phyloP scores from a whole-genome alignment of 53 echinoderm and acorn worm species.

The Temnopleurus reevesii region DNA sequence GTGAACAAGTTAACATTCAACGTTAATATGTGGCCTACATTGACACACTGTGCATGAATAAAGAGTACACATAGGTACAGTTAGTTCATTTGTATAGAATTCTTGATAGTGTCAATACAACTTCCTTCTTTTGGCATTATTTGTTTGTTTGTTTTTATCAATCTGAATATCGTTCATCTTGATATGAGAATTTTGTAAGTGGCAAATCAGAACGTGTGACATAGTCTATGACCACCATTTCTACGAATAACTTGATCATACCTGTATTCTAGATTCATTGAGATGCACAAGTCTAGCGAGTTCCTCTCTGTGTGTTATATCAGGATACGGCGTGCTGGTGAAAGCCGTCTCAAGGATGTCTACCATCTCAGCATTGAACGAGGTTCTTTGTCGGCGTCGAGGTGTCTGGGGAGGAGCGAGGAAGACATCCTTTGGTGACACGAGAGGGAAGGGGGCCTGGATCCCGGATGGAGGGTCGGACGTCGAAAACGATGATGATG shows the following conservation, averaged over 20 bases:
- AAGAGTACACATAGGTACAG: too few relatives aligned
- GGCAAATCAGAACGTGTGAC: too few relatives aligned
- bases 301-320: not conserved
- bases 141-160: too few relatives aligned
- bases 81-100: too few relatives aligned
- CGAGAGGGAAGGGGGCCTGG: not conserved
- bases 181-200: too few relatives aligned
- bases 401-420: not conserved
- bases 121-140: too few relatives aligned
- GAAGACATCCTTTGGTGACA: not conserved
- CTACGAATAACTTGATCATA: not conserved
- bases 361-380: constrained; percentile 12
- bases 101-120: too few relatives aligned
- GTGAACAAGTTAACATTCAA: too few relatives aligned
- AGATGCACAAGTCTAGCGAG: not conserved
- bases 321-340: not conserved
- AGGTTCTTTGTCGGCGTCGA: not conserved
- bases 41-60: too few relatives aligned
- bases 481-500: not conserved
- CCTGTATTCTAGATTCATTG: constrained; percentile 5
- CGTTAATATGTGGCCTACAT: too few relatives aligned
- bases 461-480: not conserved
- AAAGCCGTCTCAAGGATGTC: constrained; percentile 9
- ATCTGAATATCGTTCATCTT: too few relatives aligned
- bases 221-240: too few relatives aligned